Conservation (phyloP, 1,140 invertebrate species). For the Ceratitis capitata region DNA sequence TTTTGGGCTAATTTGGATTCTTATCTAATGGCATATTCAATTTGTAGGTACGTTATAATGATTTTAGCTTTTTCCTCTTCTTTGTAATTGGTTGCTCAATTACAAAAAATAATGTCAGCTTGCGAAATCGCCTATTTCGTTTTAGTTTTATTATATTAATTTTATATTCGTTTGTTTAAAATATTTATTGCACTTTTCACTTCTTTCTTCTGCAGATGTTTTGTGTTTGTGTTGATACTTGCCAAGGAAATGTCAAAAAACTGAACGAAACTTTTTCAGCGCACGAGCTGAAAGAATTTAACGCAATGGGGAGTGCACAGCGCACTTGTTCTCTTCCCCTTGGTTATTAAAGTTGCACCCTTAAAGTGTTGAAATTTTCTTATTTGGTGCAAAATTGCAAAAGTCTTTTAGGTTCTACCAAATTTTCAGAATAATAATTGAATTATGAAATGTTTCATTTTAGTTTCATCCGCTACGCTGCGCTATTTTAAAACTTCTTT, state of each 20-base stretch:
- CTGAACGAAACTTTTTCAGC: constrained; percentile 19
- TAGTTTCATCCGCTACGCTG: background rate
- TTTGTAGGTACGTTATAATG: background rate
- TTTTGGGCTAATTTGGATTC: background rate
- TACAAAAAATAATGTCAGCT: too few species aligned
- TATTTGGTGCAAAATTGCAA: background rate
- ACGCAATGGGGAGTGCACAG: background rate
- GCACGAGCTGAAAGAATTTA: background rate
- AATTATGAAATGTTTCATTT: background rate
- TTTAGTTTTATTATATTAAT: background rate
- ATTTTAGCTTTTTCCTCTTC: background rate
- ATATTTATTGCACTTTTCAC: background rate
- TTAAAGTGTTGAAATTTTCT: background rate
- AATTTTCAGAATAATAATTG: background rate
- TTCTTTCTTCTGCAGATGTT: background rate
- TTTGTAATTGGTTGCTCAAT: too few species aligned
- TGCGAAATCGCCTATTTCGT: too few species aligned
- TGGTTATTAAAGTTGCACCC: background rate
- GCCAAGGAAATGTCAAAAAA: background rate
- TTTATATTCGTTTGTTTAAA: background rate
- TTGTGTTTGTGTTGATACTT: background rate
- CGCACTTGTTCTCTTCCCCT: background rate
- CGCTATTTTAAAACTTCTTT: background rate
- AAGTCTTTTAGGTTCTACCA: background rate
- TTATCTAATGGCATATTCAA: background rate